Evolutionary conservation across 2,797 vertebrate species (phyloP), one percentile per base, ranked within the genome.

Genomic region (Labeo calbasu): DNA sequence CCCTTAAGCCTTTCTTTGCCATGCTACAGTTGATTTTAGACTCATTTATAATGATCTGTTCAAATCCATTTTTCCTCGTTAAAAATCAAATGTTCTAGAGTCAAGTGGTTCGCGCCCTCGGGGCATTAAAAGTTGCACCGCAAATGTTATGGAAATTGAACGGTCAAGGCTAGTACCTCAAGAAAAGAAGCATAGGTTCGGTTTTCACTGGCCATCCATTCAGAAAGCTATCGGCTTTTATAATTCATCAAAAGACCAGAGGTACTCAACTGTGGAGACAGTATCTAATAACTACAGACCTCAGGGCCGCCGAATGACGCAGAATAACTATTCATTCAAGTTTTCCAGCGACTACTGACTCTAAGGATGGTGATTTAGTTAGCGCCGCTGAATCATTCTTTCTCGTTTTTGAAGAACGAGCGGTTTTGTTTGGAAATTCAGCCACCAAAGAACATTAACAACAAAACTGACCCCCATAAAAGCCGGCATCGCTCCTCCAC

Each of bases 41-140:
- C 77, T 78, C 46, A 78, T 87, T 88, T 83, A 78, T 69, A 83
- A 53, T 78, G 25, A 83, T 85, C 84, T 86, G 68, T 63, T 83
- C 79, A 63, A 84, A 65, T 84, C 73, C 77, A 70, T 65, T 77
- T 77, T 83, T 57, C 50, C 70, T 80, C 2, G 43, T 84, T 78
- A 78, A 59, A 46, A 84, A 70, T 84, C 75, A 84, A 84, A 84
- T 48, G 40, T 55, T 79, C 19, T 70, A 40, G 53, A 79, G 82
- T 78, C 82, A 63, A 84, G 82, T 78, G 82, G 14, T 40, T 23
- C 1, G 4, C 5, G 21, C 21, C 21, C 55, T 51, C 2, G 1
- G 66, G 66, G 76, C 36, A 63, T 70, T n/a, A 63, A 63, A 79
- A 23, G 53, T 84, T 71, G 43, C 66, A 23, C 25, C 71, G 82